A percentile compares a stretch with the other conserved stretches of the same genome.
Conservation (phyloP, 1,140 invertebrate genomes). For the Thereuonema tuberculata region DNA sequence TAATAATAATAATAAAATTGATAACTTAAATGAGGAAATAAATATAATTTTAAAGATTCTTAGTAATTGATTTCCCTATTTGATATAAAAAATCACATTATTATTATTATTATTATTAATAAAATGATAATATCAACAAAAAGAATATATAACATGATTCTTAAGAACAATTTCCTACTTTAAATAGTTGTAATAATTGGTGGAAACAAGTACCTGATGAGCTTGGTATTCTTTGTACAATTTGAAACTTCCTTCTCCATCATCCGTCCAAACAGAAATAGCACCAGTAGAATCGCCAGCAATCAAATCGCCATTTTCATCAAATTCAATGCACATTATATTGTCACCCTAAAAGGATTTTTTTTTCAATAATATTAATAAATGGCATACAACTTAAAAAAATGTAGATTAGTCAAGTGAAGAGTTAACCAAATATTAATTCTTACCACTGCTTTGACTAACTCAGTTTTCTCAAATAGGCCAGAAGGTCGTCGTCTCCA, state of each 20-base stretch:
- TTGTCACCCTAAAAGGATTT: neutral
- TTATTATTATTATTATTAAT: too few relatives aligned
- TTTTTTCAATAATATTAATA: too few relatives aligned
- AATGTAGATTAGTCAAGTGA: neutral
- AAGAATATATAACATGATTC: too few relatives aligned
- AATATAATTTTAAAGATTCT: too few relatives aligned
- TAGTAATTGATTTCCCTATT: too few relatives aligned
- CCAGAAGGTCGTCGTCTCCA: slow-evolving; percentile 81
- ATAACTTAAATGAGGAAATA: too few relatives aligned
- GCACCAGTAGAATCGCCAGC: slow-evolving; percentile 89
- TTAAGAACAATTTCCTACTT: too few relatives aligned
- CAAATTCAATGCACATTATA: slow-evolving; percentile 57
- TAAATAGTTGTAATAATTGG: too few relatives aligned
- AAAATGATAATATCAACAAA: too few relatives aligned
- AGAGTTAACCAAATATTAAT: neutral
- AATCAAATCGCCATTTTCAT: slow-evolving; percentile 82
- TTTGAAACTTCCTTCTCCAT: slow-evolving; percentile 64
- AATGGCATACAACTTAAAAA: too few relatives aligned
- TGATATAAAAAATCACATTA: too few relatives aligned
- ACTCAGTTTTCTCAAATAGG: slow-evolving; percentile 68
- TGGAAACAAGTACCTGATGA: slow-evolving; percentile 27
- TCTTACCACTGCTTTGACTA: slow-evolving; percentile 3
- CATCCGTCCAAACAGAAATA: slow-evolving; percentile 82
- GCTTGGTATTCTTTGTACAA: slow-evolving; percentile 20
- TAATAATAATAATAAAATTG: too few relatives aligned